Evolutionary conservation across 2,113 vertebrate species (phyloP).

Genomic region (Chascanopsetta lugubris): DNA sequence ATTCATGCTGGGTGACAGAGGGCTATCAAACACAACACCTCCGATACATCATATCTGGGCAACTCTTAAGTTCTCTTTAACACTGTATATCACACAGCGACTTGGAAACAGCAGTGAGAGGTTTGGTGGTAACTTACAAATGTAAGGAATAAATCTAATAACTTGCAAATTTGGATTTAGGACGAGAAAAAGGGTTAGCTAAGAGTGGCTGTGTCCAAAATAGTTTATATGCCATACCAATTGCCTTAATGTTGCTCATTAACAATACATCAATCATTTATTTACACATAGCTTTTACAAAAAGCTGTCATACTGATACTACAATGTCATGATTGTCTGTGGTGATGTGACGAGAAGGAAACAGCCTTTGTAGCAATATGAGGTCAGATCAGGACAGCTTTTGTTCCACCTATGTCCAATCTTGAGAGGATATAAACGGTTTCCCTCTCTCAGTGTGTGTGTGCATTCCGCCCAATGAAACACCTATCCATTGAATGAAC

Average conservation of each 20-base stretch:
- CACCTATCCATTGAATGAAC: not conserved
- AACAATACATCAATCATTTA: not conserved
- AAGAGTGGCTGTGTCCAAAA: not conserved
- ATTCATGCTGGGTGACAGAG: constrained; percentile 38
- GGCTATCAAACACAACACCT: constrained; percentile 7
- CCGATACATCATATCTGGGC: constrained; percentile 3
- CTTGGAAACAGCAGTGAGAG: not conserved
- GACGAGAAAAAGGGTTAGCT: not conserved
- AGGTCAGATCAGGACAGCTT: not conserved
- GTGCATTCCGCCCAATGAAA: not conserved
- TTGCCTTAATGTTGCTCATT: too few relatives aligned
- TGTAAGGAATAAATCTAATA: not conserved
- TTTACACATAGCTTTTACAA: not conserved
- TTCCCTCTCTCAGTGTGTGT: not conserved
- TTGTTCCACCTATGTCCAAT: not conserved
- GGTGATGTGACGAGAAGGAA: not conserved
- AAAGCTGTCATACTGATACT: not conserved
- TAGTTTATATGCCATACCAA: constrained; percentile 8
- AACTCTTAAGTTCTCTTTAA: constrained; percentile 4
- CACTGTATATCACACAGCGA: not conserved
- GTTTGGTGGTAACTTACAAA: not conserved
- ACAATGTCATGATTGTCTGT: not conserved
- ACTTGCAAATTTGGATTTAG: too few relatives aligned
- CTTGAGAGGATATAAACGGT: not conserved
- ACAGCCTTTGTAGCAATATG: not conserved